phyloP scores from a whole-genome alignment of 1,140 invertebrate species.

The Teleopsis dalmanni region DNA sequence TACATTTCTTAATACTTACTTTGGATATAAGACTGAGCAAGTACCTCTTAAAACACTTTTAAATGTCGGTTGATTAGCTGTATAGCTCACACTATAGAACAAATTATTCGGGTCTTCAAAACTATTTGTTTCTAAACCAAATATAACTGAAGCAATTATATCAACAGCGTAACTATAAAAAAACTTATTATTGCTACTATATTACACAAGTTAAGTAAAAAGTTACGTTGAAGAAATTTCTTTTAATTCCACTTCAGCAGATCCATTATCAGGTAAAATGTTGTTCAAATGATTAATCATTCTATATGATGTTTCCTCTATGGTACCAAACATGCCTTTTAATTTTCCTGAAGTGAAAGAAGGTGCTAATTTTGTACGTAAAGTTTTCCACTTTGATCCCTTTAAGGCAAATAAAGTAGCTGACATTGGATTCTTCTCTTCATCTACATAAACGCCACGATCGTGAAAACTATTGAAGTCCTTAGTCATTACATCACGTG shows the following conservation, averaged over 20 bases:
- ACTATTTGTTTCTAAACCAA: constrained; percentile 33
- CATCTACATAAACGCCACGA: constrained; percentile 42
- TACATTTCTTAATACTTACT: no score
- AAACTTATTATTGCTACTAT: no score
- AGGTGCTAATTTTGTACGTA: constrained; percentile 47
- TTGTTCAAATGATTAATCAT: constrained; percentile 21
- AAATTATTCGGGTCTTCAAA: constrained; percentile 22
- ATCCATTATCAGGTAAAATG: constrained; percentile 15
- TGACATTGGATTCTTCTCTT: constrained; percentile 26
- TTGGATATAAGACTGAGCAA: constrained; percentile 15
- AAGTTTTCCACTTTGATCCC: constrained; percentile 44
- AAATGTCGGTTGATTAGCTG: constrained; percentile 13
- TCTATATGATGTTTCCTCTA: constrained; percentile 35
- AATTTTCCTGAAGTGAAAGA: constrained; percentile 50
- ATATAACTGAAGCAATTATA: constrained; percentile 32
- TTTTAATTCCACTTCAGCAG: constrained; percentile 7
- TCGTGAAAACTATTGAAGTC: constrained; percentile 46
- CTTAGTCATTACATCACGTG: constrained; percentile 42
- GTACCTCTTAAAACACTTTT: constrained; percentile 8
- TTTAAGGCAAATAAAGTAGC: constrained; percentile 40
- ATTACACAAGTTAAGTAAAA: no score
- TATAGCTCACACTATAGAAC: constrained; percentile 14
- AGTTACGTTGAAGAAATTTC: constrained; percentile 8
- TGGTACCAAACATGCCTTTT: constrained; percentile 45
- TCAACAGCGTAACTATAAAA: constrained; percentile 25